Conservation (phyloP, 2,888 invertebrate species). For the Schrankia costaestrigalis region DNA sequence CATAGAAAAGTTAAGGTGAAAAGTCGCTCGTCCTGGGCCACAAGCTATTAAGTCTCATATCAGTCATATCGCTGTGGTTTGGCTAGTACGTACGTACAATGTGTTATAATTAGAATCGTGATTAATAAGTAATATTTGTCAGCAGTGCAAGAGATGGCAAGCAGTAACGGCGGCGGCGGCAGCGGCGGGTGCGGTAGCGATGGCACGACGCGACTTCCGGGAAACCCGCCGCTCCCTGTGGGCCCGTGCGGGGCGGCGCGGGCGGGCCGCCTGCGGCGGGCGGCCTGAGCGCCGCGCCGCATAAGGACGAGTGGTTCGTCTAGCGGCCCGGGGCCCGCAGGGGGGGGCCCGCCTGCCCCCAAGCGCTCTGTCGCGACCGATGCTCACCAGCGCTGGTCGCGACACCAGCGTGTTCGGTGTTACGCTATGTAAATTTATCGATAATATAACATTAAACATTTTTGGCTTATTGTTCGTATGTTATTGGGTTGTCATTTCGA, state of each 20-base stretch:
- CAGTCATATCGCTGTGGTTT: too few species aligned
- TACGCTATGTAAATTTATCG: slow-evolving; percentile 78
- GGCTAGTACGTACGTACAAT: too few species aligned
- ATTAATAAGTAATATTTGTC: too few species aligned
- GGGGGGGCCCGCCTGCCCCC: slow-evolving; percentile 35
- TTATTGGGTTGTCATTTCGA: slow-evolving; percentile 61
- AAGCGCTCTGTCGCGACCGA: slow-evolving; percentile 12
- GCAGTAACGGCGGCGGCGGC: slow-evolving; percentile 78
- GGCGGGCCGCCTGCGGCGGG: slow-evolving; percentile 97
- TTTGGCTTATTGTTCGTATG: slow-evolving; percentile 79
- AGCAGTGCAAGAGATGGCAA: slow-evolving; percentile 88
- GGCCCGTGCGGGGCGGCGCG: slow-evolving; percentile 87
- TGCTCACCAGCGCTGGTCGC: slow-evolving; percentile 1
- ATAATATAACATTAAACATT: slow-evolving; percentile 78
- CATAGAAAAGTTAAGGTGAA: too few species aligned
- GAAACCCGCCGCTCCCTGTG: slow-evolving; percentile 98
- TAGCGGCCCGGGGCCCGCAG: slow-evolving; percentile 55
- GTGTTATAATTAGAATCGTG: too few species aligned
- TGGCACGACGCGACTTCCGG: slow-evolving; percentile 83
- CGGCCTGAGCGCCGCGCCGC: slow-evolving; percentile 90
- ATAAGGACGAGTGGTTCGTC: slow-evolving; percentile 91
- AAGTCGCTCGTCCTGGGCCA: too few species aligned
- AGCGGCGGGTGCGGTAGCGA: slow-evolving; percentile 77
- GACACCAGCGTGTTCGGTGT: slow-evolving; percentile 52
- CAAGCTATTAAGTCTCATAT: too few species aligned